Base-by-base conservation (phyloP, 2,888 invertebrate species). In the Meteorus colon region DNA sequence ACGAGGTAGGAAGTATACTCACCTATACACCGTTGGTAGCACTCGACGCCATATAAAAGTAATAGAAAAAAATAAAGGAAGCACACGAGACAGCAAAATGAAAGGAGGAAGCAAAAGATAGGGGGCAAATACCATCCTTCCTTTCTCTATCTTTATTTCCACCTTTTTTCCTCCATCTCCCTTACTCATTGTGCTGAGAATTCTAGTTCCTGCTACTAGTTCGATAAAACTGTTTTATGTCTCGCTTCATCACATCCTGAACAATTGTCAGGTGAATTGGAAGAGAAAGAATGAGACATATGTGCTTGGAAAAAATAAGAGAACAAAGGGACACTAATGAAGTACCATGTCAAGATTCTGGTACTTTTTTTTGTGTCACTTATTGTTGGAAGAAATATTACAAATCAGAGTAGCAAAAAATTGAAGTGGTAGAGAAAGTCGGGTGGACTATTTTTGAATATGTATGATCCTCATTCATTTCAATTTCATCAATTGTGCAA, bases 221-320 rank as follows among this genome's bases (percentile, higher is more conserved):
- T 51, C 75, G 48, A 34, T 51, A 75, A 67, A 80, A 73, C 79
- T 75, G 78, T 77, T 80, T 79, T 79, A 77, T 78, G 76, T 77
- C 78, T 77, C 80, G 81, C 74, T 77, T 80, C 80, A 82, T 83
- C 82, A 81, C 80, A 82, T 82, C 78, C 78, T 66, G 66, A 63
- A 74, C 79, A 55, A 79, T 78, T 74, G 79, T 77, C 77, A 51
- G 68, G 69, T 73, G 75, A 74, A 81, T 82, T 79, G 80, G 75
- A 79, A 78, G 76, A 75, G 73, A 62, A 31, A 62, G 31, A 29
- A 62, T 16, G 31, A 14, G 62, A 62, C 59, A 62, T 4, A 62
- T 29, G 19, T 19, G 19, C n/a, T 19, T 19, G 19, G 10, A 55
- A 19, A 48, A 19, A 55, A 8, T 19, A 12, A 12, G 41, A 12